Evolutionary conservation across 2,888 invertebrate species (phyloP), one percentile per base, ranked within the genome.

Genomic region (Caenorhabditis panamensis): DNA sequence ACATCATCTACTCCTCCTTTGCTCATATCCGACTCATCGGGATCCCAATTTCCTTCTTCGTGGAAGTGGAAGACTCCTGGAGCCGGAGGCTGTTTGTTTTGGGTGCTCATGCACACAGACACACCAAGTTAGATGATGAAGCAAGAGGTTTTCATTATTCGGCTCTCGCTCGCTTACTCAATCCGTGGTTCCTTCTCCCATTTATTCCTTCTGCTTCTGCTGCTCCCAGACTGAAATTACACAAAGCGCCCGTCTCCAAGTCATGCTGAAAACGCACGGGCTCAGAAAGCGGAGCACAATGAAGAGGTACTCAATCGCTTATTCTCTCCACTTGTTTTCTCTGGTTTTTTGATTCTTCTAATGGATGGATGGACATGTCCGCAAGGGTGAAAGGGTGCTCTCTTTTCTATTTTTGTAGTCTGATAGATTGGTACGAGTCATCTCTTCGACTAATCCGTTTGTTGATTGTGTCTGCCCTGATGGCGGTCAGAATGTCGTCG

Each of bases 1-100:
- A n/a, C 47, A 47, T 67, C 56, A 56, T 58, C 56, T 11, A 11
- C 44, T 49, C 20, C 20, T 6, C 20, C 20, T 20, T 4, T 20
- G 3, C 20, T 20, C 16, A 20, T 20, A 20, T 18, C 49, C 44
- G n/a, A 9, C 16, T 44, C 49, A 20, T 49, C 31, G 31, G 2
- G 20, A 49, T 49, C 20, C 20, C 20, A 2, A 11, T 31, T 9
- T 31, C 31, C 4, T 31, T 31, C 31, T 31, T 4, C 31, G 13
- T 41, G 41, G 41, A 41, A 41, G 5, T 41, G 41, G 41, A 13
- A 16, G 41, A 41, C 41, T 41, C 13, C 41, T 41, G 41, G 13
- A 53, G 62, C 71, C 71, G 62, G 71, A 62, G 71, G 71, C 71
- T 71, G 71, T 71, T 71, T 71, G 71, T 71, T 71, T 71, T 71